phyloP scores from a whole-genome alignment of 2,797 vertebrate species.

The Poliocrania exsul region DNA sequence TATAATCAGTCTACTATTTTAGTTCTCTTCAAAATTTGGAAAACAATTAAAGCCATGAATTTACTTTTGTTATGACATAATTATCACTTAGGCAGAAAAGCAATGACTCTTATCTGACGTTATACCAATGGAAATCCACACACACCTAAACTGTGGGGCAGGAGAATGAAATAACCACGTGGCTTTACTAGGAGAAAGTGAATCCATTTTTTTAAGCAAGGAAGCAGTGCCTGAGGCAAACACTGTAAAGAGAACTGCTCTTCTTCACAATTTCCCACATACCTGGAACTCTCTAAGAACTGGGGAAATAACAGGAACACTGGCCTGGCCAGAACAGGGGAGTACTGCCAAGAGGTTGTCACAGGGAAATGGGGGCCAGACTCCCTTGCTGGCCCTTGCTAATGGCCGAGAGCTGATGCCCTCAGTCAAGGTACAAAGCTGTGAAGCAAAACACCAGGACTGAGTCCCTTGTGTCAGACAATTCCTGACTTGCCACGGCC shows the following conservation, averaged over 20 bases:
- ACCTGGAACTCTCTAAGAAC: neutral
- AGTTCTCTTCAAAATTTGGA: neutral
- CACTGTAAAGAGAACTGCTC: neutral
- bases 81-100: neutral
- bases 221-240: neutral
- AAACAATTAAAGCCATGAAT: neutral
- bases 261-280: neutral
- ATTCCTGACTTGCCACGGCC: neutral
- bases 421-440: neutral
- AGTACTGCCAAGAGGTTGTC: neutral
- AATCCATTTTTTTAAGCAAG: neutral
- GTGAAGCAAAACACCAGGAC: neutral
- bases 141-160: neutral
- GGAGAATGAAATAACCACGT: neutral
- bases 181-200: neutral
- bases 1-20: neutral
- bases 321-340: neutral
- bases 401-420: neutral
- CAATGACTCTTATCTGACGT: neutral
- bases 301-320: neutral
- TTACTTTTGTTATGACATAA: neutral
- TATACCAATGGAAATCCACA: neutral
- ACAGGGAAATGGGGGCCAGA: neutral
- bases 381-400: neutral
- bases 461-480: accelerated